Evolutionary conservation across 2,888 invertebrate genomes (phyloP).

Genomic region (Diabrotica balteata): DNA sequence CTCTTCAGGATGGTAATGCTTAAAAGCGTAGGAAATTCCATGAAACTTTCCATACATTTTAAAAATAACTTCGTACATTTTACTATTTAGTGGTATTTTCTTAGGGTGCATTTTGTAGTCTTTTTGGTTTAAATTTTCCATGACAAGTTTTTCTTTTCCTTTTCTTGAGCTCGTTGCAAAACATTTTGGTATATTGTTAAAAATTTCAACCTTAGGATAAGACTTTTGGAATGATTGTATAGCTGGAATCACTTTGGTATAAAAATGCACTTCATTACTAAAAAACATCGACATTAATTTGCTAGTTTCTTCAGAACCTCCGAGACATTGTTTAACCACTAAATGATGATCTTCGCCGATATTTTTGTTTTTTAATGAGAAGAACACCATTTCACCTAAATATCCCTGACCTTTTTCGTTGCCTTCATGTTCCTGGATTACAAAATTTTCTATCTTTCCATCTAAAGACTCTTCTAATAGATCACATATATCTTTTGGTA

Average conservation of each 20-base stretch:
- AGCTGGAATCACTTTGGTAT: conserved; percentile 10
- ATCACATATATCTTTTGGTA: conserved; percentile 6
- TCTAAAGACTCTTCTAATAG: conserved; percentile 15
- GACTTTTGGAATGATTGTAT: conserved; percentile 8
- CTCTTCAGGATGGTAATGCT: too few species aligned
- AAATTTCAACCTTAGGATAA: neutral
- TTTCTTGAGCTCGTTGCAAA: neutral
- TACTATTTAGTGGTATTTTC: neutral
- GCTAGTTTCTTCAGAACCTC: neutral
- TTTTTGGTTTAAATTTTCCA: conserved; percentile 37
- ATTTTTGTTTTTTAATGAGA: conserved; percentile 18
- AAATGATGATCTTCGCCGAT: conserved; percentile 13
- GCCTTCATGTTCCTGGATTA: conserved; percentile 8
- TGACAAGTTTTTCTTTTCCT: conserved; percentile 32
- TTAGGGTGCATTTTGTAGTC: conserved; percentile 27
- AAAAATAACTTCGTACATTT: too few species aligned
- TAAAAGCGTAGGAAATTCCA: too few species aligned
- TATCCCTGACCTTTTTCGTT: conserved; percentile 27
- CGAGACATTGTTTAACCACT: conserved; percentile 22
- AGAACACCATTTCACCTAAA: conserved; percentile 22
- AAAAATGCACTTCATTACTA: conserved; percentile 24
- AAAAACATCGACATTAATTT: conserved; percentile 12
- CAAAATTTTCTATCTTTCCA: conserved; percentile 11
- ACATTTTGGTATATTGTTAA: conserved; percentile 16
- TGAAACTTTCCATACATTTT: too few species aligned